Evolutionary conservation across 2,797 vertebrate genomes (phyloP).

Genomic region (Artibeus lituratus): DNA sequence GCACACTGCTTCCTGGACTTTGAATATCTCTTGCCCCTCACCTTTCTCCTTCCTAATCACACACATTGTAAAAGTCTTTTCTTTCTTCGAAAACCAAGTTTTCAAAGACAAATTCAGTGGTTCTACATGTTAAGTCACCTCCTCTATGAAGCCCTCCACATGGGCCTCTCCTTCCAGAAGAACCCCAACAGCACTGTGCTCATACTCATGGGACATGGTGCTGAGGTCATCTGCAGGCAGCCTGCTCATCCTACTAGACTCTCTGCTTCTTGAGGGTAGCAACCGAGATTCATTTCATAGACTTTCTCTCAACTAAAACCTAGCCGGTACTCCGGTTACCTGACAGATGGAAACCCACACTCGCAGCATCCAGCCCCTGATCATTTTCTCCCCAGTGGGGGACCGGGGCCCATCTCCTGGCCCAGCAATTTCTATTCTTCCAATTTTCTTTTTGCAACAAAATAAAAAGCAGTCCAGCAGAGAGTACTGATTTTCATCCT

Average conservation of each 20-base stretch:
- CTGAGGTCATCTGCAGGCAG: neutral
- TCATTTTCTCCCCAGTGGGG: neutral
- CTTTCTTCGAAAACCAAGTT: neutral
- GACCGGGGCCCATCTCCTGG: neutral
- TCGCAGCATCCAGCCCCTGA: neutral
- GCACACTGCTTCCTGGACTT: neutral
- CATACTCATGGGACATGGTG: accelerated
- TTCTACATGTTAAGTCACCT: neutral
- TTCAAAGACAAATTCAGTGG: neutral
- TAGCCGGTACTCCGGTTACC: neutral
- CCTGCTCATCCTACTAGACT: neutral
- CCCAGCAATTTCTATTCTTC: neutral
- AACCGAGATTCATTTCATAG: neutral
- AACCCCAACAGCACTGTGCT: neutral
- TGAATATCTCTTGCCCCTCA: neutral
- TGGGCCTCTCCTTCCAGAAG: neutral
- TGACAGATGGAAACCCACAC: neutral
- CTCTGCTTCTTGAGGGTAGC: neutral
- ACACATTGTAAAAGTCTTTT: neutral
- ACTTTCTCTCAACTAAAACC: neutral
- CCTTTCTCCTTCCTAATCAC: neutral
- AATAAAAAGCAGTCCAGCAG: neutral
- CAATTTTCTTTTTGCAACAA: conserved; percentile 21
- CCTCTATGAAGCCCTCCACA: neutral
- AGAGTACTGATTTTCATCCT: neutral